Conservation (phyloP, 2,888 invertebrate genomes). For the Lissocephala sabroskyi region DNA sequence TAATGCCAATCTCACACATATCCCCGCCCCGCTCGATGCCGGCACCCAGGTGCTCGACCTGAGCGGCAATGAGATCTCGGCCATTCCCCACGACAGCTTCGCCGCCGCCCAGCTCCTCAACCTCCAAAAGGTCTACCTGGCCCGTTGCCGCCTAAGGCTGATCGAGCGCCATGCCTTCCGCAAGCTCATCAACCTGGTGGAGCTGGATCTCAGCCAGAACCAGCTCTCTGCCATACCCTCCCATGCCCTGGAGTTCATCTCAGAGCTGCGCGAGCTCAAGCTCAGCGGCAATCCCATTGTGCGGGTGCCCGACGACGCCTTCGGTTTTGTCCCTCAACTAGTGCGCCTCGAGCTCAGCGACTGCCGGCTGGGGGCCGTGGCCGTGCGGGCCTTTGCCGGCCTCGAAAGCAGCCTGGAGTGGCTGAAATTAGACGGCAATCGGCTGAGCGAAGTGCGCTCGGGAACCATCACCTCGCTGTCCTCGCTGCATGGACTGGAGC, state of each 20-base stretch:
- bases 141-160: conserved; percentile 79
- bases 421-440: conserved; percentile 85
- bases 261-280: conserved; percentile 82
- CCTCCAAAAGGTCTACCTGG: conserved; percentile 84
- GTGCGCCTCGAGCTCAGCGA: conserved; percentile 82
- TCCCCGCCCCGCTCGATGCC: conserved; percentile 83
- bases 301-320: conserved; percentile 80
- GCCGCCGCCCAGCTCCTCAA: conserved; percentile 83
- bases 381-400: conserved; percentile 81
- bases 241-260: conserved; percentile 81
- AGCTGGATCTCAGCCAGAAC: conserved; percentile 86
- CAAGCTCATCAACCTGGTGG: conserved; percentile 85
- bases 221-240: conserved; percentile 80
- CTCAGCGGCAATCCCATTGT: conserved; percentile 84
- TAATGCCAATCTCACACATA: conserved; percentile 81
- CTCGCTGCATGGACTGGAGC: conserved; percentile 82
- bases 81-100: conserved; percentile 82
- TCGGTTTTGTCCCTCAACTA: conserved; percentile 78
- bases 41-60: conserved; percentile 87
- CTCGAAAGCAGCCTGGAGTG: conserved; percentile 82
- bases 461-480: conserved; percentile 79
- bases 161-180: conserved; percentile 84
- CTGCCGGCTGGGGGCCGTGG: conserved; percentile 81
- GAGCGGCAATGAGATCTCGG: conserved; percentile 80
- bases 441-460: conserved; percentile 78